A percentile compares a stretch with the other conserved stretches of the same genome.
These are phyloP conservation scores for Oceanodroma leucorhoa DNA, from an alignment of 2,797 vertebrate genomes.

Conservation along the genomic window DNA sequence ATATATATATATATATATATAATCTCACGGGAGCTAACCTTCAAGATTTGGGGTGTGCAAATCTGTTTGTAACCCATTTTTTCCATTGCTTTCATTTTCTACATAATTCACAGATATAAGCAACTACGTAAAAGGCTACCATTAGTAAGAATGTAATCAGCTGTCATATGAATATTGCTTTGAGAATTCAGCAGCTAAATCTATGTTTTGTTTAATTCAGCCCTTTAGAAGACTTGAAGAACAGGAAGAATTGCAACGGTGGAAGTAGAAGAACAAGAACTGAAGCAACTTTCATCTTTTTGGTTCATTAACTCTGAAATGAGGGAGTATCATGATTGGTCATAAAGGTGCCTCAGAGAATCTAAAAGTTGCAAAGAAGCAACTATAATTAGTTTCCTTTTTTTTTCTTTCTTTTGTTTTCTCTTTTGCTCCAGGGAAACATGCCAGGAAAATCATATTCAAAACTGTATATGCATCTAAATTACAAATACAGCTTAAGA, in stretches of 20 bases:
- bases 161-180: not conserved
- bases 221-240: slow-evolving; percentile 34
- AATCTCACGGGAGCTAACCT: not conserved
- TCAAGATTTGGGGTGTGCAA: not conserved
- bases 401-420: not conserved
- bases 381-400: slow-evolving; percentile 21
- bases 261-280: slow-evolving; percentile 35
- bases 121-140: not conserved
- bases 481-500: not conserved
- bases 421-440: not conserved
- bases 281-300: slow-evolving; percentile 58
- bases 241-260: not conserved
- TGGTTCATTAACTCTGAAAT: slow-evolving; percentile 70
- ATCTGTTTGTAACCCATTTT: not conserved
- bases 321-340: slow-evolving; percentile 25
- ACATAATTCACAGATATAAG: not conserved
- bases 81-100: not conserved
- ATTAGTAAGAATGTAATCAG: not conserved
- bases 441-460: not conserved
- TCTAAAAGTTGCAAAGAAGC: slow-evolving; percentile 29
- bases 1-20: not conserved
- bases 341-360: slow-evolving; percentile 36
- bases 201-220: slow-evolving; percentile 33
- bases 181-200: not conserved
- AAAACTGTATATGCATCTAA: not conserved